Percentiles rank a stretch among this genome's conserved stretches.
phyloP scores from a whole-genome alignment of 2,113 vertebrate genomes.

The Clarias batrachus region DNA sequence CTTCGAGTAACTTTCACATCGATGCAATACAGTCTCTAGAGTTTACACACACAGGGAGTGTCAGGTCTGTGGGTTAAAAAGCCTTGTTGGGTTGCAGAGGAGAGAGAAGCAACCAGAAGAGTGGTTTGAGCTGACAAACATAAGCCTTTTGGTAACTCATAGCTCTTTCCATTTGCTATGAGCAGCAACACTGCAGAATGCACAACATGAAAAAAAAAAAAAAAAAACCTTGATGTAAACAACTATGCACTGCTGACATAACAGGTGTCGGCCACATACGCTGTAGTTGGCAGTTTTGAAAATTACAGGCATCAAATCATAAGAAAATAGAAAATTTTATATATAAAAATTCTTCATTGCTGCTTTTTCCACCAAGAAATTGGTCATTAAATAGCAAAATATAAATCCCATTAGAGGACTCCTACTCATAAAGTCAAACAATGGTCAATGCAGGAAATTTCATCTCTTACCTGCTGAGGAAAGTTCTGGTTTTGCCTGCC shows the following conservation, averaged over 20 bases:
- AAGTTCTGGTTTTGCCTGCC: slow-evolving; percentile 63
- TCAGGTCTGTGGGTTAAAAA: not conserved
- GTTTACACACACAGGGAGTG: not conserved
- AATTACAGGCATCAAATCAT: not conserved
- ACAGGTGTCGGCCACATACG: not conserved
- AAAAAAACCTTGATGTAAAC: not conserved
- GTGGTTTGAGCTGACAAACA: not conserved
- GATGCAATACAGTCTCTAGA: not conserved
- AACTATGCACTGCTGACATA: not conserved
- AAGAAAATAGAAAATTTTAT: not conserved
- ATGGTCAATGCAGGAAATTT: not conserved
- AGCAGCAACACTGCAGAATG: not conserved
- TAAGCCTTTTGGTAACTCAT: not conserved
- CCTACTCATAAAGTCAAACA: not conserved
- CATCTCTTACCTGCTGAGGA: slow-evolving; percentile 69
- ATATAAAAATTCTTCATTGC: too few relatives aligned
- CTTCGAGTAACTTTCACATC: not conserved
- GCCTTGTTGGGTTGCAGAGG: not conserved
- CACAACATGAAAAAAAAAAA: not conserved
- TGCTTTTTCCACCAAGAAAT: not conserved
- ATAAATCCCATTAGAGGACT: not conserved
- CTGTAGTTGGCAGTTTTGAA: not conserved
- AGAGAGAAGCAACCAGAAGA: not conserved
- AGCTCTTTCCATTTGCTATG: not conserved
- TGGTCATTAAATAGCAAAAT: not conserved